Percentiles rank a stretch among this genome's conserved stretches.
Conservation (phyloP, 23 tunicate species). For the Phallusia fumigata region DNA sequence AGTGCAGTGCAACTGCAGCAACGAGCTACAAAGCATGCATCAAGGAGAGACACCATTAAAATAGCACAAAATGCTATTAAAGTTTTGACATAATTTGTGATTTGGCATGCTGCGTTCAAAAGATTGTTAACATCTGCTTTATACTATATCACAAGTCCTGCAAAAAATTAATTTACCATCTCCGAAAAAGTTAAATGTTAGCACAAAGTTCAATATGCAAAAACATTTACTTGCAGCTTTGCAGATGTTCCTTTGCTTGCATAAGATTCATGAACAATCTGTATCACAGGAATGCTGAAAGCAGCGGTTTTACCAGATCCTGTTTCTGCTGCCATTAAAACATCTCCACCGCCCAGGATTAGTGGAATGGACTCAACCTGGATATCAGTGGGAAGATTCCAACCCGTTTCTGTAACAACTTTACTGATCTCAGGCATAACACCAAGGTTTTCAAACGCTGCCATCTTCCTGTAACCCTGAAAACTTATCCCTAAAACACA, state of each 20-base stretch:
- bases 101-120: no score
- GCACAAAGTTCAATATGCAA: no score
- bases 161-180: no score
- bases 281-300: conserved; percentile 94
- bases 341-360: conserved; percentile 98
- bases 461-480: conserved; percentile 25
- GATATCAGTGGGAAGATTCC: conserved; percentile 92
- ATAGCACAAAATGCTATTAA: no score
- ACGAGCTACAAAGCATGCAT: no score
- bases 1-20: no score
- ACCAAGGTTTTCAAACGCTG: conserved; percentile 92
- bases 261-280: conserved; percentile 88
- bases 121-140: no score
- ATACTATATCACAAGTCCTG: no score
- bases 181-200: no score
- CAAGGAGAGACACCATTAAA: no score
- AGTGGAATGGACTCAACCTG: conserved; percentile 94
- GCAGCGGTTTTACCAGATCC: conserved; percentile 98
- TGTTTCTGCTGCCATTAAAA: conserved; percentile 98
- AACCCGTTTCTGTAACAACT: conserved; percentile 76
- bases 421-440: conserved; percentile 92
- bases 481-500: not conserved
- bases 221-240: not conserved
- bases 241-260: conserved; percentile 18
- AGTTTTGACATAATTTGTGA: no score